Evolutionary conservation across 2,888 invertebrate genomes (phyloP), one percentile per base, ranked within the genome.

Genomic region (Mycalesis mineus): DNA sequence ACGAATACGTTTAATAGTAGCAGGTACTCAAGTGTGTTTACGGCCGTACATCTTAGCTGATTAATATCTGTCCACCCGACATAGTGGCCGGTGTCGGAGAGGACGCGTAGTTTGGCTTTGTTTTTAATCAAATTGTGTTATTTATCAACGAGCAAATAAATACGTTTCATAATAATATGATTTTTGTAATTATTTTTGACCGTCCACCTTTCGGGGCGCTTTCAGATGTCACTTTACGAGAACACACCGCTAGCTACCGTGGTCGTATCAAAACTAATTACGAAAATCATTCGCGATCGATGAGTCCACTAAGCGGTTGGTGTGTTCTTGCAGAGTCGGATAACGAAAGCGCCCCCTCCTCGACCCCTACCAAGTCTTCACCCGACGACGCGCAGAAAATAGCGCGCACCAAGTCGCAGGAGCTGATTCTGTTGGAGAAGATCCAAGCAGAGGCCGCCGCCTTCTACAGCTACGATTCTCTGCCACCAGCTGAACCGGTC

Each of bases 281-380:
- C 88, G 82, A 86, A 88, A 88, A 88, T 87, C 86, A 82, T 83
- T 55, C 68, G 58, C 55, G 52, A 22, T 22, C 50, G 62, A 64
- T 66, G 68, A 72, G 42, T 69, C 72, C 3, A 78, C 71, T 84
- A 78, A 84, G 77, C 77, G 80, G 73, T 75, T 74, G 75, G 83
- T 92, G 92, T 92, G 91, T 93, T 93, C 92, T 94, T 94, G 91
- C 93, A 94, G 94, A 94, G 86, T 94, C 94, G 73, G 94, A 94
- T 91, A 93, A 91, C 81, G 94, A 94, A 91, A 93, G 94, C 79
- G 91, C 90, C 68, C 92, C 93, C 28, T 91, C 93, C 36, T 86
- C 88, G 57, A 92, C 92, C 65, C 93, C 93, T 61, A 86, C 85
- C 62, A 90, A 91, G 72, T 77, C 77, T 57, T 80, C 84, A 63